Conservation (phyloP, 2,797 vertebrate genomes). For the Eidolon dupreanum region DNA sequence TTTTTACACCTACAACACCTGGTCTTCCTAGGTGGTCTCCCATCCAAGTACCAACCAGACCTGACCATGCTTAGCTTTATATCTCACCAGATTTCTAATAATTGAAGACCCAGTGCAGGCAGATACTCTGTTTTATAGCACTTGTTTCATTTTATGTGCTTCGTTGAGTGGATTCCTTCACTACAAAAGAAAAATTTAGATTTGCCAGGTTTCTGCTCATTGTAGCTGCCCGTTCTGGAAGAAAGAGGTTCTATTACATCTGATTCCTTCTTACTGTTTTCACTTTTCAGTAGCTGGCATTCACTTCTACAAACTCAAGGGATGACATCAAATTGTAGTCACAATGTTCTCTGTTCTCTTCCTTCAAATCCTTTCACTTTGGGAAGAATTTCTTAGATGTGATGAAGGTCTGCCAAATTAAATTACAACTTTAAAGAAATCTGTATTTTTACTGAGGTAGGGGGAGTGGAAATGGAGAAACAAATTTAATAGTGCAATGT, state of each 20-base stretch:
- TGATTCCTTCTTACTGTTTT: background rate
- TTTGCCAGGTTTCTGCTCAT: background rate
- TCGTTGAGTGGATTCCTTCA: background rate
- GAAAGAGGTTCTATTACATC: background rate
- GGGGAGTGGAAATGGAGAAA: background rate
- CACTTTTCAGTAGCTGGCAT: background rate
- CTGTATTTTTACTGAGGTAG: background rate
- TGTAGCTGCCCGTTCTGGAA: background rate
- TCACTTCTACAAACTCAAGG: background rate
- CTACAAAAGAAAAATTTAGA: background rate
- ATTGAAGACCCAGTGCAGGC: background rate
- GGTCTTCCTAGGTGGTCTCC: too few relatives aligned
- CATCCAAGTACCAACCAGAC: too few relatives aligned
- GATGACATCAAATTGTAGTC: background rate
- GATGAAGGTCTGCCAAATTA: background rate
- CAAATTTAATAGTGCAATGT: background rate
- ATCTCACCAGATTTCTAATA: background rate
- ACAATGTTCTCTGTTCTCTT: background rate
- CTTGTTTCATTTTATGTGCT: background rate
- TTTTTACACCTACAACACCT: too few relatives aligned
- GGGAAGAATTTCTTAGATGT: background rate
- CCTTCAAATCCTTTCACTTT: background rate
- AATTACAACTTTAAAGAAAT: background rate
- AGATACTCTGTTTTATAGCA: background rate
- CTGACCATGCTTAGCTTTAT: too few relatives aligned